Conservation (phyloP, 2,113 vertebrate species). For the Ammodytes marinus region DNA sequence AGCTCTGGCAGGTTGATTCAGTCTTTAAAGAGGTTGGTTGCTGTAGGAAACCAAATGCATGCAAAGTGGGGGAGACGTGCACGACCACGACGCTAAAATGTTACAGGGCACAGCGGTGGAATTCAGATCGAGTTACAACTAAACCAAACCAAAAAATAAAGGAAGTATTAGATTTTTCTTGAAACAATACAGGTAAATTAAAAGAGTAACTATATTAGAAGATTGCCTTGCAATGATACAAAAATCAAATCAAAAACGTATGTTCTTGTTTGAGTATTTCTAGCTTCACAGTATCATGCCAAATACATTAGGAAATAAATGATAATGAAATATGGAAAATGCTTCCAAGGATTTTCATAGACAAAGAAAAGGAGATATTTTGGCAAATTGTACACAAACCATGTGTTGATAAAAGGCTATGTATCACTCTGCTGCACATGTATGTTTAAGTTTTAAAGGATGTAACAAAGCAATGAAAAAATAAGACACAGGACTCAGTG, state of each 20-base stretch:
- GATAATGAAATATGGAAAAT: background rate
- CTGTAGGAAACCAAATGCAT: slow-evolving; percentile 54
- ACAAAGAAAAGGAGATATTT: background rate
- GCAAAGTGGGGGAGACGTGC: slow-evolving; percentile 33
- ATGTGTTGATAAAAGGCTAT: background rate
- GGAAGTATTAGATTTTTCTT: no score
- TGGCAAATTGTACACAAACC: background rate
- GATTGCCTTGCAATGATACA: background rate
- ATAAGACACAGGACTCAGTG: slow-evolving; percentile 50
- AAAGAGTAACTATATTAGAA: background rate
- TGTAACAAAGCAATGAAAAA: slow-evolving; percentile 6
- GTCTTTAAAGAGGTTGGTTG: slow-evolving; percentile 41
- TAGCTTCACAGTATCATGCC: no score
- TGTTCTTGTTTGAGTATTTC: background rate
- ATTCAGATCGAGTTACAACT: background rate
- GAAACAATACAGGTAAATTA: background rate
- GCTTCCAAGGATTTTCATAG: background rate
- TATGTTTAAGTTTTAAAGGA: background rate
- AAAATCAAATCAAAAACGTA: background rate
- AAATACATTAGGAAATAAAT: background rate
- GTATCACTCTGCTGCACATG: background rate
- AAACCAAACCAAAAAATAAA: background rate
- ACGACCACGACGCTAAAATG: background rate
- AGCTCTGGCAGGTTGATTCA: slow-evolving; percentile 50
- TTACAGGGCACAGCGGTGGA: background rate